A percentile compares a stretch with the other conserved stretches of the same genome.
Conservation (phyloP, 2,888 invertebrate genomes). For the Odontocerum albicorne region DNA sequence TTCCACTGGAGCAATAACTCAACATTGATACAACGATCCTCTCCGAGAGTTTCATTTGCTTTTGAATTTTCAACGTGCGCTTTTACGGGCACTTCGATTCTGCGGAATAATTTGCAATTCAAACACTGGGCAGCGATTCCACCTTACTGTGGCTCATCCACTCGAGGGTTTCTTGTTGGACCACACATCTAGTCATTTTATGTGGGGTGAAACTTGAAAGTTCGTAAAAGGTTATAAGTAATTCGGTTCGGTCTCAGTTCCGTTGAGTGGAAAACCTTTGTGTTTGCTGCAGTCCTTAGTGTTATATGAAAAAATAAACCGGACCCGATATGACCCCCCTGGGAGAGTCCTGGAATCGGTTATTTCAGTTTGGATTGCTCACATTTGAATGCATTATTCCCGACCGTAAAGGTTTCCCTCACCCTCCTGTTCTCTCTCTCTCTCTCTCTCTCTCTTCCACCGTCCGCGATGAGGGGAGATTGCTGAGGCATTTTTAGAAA, state of each 20-base stretch:
- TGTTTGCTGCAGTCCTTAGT: constrained; percentile 9
- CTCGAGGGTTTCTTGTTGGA: neutral
- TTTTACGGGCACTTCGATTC: constrained; percentile 11
- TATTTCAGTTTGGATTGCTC: constrained; percentile 50
- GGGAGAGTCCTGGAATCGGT: constrained; percentile 50
- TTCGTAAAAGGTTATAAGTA: neutral
- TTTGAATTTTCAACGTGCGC: constrained; percentile 3
- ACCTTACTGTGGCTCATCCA: neutral
- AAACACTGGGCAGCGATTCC: constrained; percentile 33
- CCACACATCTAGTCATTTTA: neutral
- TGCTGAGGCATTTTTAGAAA: constrained; percentile 2
- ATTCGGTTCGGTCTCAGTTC: constrained; percentile 6
- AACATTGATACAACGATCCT: constrained; percentile 14
- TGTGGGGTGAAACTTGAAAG: constrained; percentile 3
- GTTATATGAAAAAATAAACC: constrained; percentile 54
- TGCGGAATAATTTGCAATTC: constrained; percentile 32
- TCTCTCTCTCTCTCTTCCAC: neutral
- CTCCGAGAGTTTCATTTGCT: constrained; percentile 15
- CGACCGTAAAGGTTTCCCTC: constrained; percentile 9
- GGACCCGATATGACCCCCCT: constrained; percentile 50
- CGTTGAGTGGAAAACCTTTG: neutral
- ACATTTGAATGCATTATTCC: constrained; percentile 51
- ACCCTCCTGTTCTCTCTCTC: constrained; percentile 6
- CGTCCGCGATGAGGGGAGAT: neutral
- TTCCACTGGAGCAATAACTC: constrained; percentile 10